These are phyloP conservation scores for Psylliodes chrysocephalus DNA, from an alignment of 2,888 invertebrate genomes.

Conservation along the genomic window DNA sequence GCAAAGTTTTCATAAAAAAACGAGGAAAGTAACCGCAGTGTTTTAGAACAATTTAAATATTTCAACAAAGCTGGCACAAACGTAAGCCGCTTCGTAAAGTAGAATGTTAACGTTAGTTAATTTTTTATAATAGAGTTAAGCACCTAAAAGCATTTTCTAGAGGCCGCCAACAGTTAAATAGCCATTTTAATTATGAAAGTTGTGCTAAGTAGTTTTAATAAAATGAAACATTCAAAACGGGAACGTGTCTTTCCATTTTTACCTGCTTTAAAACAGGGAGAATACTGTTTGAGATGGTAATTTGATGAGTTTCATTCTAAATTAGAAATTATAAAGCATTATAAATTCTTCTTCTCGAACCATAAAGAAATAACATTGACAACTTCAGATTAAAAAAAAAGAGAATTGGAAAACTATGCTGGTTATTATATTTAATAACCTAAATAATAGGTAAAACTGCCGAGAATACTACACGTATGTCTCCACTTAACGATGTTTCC, in stretches of 20 bases:
- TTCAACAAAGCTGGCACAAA: not conserved
- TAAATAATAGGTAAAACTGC: too few relatives aligned
- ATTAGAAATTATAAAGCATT: too few relatives aligned
- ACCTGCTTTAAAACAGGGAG: not conserved
- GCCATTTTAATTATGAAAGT: not conserved
- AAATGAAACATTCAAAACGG: not conserved
- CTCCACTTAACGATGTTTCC: too few relatives aligned
- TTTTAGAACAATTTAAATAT: not conserved
- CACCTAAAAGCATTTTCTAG: not conserved
- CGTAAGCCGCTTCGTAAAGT: not conserved
- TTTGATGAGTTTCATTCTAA: not conserved
- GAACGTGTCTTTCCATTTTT: not conserved
- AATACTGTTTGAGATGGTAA: not conserved
- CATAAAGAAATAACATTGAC: too few relatives aligned
- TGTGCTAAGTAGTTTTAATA: not conserved
- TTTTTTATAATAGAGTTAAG: not conserved
- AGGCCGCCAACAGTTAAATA: not conserved
- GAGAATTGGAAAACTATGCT: too few relatives aligned
- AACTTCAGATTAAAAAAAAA: too few relatives aligned
- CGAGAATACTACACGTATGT: too few relatives aligned
- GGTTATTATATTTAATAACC: too few relatives aligned
- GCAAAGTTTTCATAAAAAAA: too few relatives aligned
- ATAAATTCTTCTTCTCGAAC: too few relatives aligned
- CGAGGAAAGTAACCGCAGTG: too few relatives aligned
- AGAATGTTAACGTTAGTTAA: not conserved